Evolutionary conservation across 2,113 vertebrate genomes (phyloP).

Genomic region (Callipepla squamata): DNA sequence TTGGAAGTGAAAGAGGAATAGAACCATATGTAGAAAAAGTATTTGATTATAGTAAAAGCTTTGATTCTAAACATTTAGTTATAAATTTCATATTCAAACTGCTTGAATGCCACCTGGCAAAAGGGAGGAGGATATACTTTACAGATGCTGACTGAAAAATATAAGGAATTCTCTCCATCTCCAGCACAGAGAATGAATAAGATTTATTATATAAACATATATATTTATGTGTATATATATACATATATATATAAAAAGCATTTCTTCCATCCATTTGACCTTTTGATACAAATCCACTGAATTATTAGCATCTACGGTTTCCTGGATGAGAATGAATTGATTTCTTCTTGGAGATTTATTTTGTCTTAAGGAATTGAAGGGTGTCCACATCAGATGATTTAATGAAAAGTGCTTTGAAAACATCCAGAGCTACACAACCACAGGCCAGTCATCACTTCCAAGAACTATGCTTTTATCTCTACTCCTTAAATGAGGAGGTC

Average conservation of each 20-base stretch:
- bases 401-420: not conserved
- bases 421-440: not conserved
- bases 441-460: not conserved
- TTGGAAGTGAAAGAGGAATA: not conserved
- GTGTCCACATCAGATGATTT: not conserved
- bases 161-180: not conserved
- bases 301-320: not conserved
- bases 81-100: not conserved
- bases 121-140: slow-evolving; percentile 53
- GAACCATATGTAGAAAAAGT: not conserved
- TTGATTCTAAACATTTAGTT: not conserved
- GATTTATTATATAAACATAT: not conserved
- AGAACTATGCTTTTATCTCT: not conserved
- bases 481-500: not conserved
- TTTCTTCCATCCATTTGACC: not conserved
- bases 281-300: not conserved
- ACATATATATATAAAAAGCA: not conserved
- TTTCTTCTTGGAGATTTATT: not conserved
- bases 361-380: not conserved
- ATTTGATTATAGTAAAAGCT: not conserved
- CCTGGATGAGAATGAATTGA: not conserved
- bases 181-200: not conserved
- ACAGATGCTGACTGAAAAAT: not conserved
- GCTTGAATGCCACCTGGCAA: not conserved
- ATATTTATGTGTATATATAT: not conserved